phyloP scores from a whole-genome alignment of 2,113 vertebrate species.

The Takifugu bimaculatus region DNA sequence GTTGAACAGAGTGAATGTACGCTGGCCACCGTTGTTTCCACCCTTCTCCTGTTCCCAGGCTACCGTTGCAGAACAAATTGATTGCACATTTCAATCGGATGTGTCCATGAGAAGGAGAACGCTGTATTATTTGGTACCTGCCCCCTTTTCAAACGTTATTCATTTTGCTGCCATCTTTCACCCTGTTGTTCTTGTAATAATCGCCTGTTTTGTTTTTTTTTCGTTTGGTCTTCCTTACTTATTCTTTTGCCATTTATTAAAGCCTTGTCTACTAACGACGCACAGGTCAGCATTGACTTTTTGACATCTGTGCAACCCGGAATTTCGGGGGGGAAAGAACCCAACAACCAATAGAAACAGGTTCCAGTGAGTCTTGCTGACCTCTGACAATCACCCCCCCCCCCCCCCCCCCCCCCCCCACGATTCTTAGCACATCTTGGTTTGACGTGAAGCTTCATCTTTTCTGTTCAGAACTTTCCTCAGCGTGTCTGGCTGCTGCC shows the following conservation, averaged over 20 bases:
- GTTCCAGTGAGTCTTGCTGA: constrained; percentile 26
- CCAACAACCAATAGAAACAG: neutral
- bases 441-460: constrained; percentile 6
- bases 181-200: constrained; percentile 26
- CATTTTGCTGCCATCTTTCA: constrained; percentile 25
- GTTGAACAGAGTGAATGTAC: constrained; percentile 54
- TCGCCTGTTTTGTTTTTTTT: constrained; percentile 18
- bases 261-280: constrained; percentile 19
- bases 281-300: constrained; percentile 13
- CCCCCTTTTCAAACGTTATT: constrained; percentile 27
- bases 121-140: constrained; percentile 17
- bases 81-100: constrained; percentile 19
- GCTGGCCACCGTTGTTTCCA: constrained; percentile 35
- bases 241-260: constrained; percentile 34
- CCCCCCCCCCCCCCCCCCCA: constrained; percentile 19
- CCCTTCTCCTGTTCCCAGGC: constrained; percentile 27
- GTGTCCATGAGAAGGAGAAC: constrained; percentile 25
- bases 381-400: constrained; percentile 52
- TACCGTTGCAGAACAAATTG: constrained; percentile 13
- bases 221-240: constrained; percentile 26
- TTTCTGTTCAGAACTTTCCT: constrained; percentile 9
- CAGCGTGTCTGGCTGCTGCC: neutral
- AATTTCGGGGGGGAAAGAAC: neutral
- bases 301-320: constrained; percentile 9
- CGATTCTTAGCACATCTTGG: constrained; percentile 19